Percentiles rank a stretch among this genome's conserved stretches.
phyloP scores from a whole-genome alignment of 30 jellyfish, hydroid and myxozoan genomes.

The Phacellophora camtschatica region DNA sequence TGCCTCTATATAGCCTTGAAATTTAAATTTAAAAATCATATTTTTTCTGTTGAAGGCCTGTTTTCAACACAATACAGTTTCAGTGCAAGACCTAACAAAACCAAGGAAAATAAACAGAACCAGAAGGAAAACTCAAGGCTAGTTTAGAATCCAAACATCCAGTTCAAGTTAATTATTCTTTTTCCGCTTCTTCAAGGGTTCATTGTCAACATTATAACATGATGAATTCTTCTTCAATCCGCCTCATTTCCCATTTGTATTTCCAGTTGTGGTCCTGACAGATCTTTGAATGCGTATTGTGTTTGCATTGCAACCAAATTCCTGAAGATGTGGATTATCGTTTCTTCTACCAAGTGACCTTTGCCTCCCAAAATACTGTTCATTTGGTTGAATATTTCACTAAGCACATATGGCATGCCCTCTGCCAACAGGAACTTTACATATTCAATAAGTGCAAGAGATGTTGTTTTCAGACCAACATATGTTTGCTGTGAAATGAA shows the following conservation, averaged over 20 bases:
- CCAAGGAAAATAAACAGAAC: too few species aligned
- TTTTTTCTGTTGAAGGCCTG: too few species aligned
- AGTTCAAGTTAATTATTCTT: too few species aligned
- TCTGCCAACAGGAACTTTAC: constrained; percentile 9
- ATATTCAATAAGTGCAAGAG: constrained; percentile 12
- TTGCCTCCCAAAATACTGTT: constrained; percentile 48
- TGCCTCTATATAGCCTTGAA: too few species aligned
- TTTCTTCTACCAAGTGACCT: constrained; percentile 29
- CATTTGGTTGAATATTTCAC: constrained; percentile 40
- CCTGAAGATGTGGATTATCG: constrained; percentile 25
- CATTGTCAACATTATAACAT: constrained; percentile 19
- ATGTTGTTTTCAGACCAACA: constrained; percentile 34
- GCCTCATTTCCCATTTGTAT: constrained; percentile 34
- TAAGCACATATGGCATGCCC: constrained; percentile 37
- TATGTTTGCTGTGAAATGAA: constrained; percentile 16
- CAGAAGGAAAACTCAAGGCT: too few species aligned
- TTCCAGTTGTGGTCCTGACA: constrained; percentile 13
- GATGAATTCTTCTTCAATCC: constrained; percentile 17
- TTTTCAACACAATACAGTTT: too few species aligned
- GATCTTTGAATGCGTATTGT: constrained; percentile 32
- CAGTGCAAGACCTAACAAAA: too few species aligned
- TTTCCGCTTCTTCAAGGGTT: constrained; percentile 14
- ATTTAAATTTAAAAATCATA: too few species aligned
- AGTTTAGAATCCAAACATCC: too few species aligned
- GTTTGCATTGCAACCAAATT: constrained; percentile 36